Conservation (phyloP, 2,888 invertebrate species). For the Ischnura elegans region DNA sequence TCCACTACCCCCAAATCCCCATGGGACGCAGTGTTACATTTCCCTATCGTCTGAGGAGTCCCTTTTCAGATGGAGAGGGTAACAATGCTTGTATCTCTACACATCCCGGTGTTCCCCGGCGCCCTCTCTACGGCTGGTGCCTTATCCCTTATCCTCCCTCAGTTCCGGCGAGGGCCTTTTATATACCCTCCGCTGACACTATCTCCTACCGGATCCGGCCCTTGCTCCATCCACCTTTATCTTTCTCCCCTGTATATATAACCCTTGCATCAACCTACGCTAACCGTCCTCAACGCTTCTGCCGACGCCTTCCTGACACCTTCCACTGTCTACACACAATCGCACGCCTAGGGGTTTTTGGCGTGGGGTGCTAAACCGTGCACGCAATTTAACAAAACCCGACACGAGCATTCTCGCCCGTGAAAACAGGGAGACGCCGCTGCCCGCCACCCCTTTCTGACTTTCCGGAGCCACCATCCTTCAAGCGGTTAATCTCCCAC, state of each 20-base stretch:
- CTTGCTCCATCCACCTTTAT: background rate
- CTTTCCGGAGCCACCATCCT: background rate
- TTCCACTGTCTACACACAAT: background rate
- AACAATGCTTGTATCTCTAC: background rate
- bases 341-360: background rate
- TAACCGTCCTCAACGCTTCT: background rate
- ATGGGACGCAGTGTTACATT: background rate
- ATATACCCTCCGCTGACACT: background rate
- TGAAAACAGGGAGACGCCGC: background rate
- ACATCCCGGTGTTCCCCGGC: background rate
- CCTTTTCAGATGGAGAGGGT: background rate
- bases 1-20: background rate
- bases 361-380: background rate
- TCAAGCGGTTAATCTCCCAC: background rate
- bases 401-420: background rate
- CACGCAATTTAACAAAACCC: background rate
- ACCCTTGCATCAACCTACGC: too few relatives aligned
- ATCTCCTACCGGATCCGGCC: background rate
- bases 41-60: background rate
- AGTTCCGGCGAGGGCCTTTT: background rate
- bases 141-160: background rate
- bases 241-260: too few relatives aligned
- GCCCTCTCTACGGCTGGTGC: background rate
- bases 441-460: background rate
- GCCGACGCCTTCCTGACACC: slow-evolving; percentile 12